Conservation (phyloP, 2,113 vertebrate genomes). For the Rattus rattus region DNA sequence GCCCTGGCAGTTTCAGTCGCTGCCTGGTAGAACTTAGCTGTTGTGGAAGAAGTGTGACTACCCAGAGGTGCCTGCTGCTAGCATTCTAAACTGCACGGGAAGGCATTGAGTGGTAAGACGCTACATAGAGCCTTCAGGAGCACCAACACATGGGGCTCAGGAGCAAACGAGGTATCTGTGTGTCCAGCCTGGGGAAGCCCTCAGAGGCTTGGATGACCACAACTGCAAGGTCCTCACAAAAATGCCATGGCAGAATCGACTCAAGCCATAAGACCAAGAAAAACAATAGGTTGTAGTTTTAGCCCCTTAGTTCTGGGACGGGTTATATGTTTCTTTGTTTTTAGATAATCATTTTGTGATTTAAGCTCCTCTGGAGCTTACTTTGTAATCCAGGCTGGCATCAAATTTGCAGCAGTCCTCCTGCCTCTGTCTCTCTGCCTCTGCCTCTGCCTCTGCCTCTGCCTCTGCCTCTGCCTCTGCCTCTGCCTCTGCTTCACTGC, state of each 20-base stretch:
- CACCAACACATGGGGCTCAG: not conserved
- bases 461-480: too few species aligned
- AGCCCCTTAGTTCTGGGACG: not conserved
- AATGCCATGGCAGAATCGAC: not conserved
- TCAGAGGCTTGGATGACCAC: not conserved
- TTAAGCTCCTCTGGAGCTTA: not conserved
- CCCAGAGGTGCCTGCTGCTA: not conserved
- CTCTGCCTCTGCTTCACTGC: too few species aligned
- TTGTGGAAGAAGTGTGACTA: not conserved
- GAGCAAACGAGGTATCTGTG: not conserved
- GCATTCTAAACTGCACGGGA: not conserved
- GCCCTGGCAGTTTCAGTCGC: not conserved
- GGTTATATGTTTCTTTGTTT: not conserved
- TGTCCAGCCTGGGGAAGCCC: not conserved
- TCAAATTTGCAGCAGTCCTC: not conserved
- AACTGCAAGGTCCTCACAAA: not conserved
- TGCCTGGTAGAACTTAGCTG: constrained; percentile 9
- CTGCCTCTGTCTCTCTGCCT: not conserved
- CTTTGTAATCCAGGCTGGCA: not conserved
- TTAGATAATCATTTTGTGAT: not conserved
- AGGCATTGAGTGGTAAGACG: not conserved
- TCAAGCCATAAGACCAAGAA: not conserved
- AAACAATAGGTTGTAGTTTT: constrained; percentile 18
- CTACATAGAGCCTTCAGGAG: not conserved
- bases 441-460: too few species aligned